These are phyloP conservation scores for Drosophila mulleri DNA, from an alignment of 2,888 invertebrate genomes.

Conservation along the genomic window DNA sequence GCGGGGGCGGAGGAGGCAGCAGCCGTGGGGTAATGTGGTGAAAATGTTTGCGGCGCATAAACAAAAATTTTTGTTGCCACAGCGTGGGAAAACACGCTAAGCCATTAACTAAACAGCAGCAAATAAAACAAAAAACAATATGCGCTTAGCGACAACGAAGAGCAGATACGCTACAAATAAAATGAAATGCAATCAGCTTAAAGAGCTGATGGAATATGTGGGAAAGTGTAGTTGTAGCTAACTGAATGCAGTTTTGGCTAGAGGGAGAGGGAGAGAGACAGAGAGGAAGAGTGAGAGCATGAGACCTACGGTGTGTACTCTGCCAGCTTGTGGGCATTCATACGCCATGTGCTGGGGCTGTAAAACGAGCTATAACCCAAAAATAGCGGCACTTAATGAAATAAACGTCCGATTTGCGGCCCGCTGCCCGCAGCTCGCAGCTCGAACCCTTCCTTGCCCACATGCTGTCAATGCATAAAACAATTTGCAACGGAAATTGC, in stretches of 20 bases:
- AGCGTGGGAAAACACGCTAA: slow-evolving; percentile 71
- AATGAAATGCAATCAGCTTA: too few species aligned
- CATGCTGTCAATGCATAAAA: slow-evolving; percentile 78
- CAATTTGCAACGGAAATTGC: slow-evolving; percentile 82
- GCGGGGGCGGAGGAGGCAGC: background rate
- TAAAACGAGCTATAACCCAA: slow-evolving; percentile 63
- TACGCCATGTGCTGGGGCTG: slow-evolving; percentile 45
- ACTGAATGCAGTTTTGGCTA: background rate
- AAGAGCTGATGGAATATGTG: background rate
- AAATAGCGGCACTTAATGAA: slow-evolving; percentile 75
- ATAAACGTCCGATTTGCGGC: slow-evolving; percentile 49
- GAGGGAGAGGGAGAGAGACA: background rate
- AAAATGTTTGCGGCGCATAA: slow-evolving; percentile 81
- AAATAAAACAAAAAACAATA: slow-evolving; percentile 67
- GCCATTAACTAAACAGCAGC: slow-evolving; percentile 78
- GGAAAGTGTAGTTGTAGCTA: background rate
- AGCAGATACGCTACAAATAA: slow-evolving; percentile 11
- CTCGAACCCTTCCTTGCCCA: slow-evolving; percentile 25
- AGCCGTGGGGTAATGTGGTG: slow-evolving; percentile 43
- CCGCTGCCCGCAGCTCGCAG: background rate
- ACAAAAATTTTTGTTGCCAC: slow-evolving; percentile 79
- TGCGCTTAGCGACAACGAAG: slow-evolving; percentile 19
- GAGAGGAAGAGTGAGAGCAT: background rate
- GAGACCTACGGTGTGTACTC: background rate
- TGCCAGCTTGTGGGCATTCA: background rate